A percentile compares a stretch with the other conserved stretches of the same genome.
phyloP scores from a whole-genome alignment of 2,888 invertebrate species.

The Brachylomia viminalis region DNA sequence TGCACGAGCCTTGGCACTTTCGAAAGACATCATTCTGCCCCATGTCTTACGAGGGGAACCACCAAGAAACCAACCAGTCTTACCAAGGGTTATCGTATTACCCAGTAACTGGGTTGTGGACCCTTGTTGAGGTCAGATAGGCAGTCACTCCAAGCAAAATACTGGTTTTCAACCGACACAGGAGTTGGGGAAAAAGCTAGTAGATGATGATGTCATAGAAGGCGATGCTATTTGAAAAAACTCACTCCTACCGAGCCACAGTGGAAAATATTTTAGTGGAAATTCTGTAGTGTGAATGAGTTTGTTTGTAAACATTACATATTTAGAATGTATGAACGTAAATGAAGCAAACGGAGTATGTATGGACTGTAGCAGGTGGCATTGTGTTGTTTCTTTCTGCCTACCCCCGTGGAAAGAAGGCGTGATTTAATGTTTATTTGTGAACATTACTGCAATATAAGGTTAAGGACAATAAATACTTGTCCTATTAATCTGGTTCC shows the following conservation, averaged over 20 bases:
- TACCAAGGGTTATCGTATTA: background rate
- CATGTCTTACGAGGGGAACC: background rate
- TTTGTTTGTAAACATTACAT: background rate
- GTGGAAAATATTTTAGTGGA: background rate
- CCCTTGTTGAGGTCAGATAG: background rate
- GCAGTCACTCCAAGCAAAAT: background rate
- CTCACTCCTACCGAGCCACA: background rate
- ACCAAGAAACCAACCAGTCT: background rate
- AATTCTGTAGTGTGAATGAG: background rate
- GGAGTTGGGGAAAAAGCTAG: background rate
- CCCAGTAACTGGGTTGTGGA: background rate
- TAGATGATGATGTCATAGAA: background rate
- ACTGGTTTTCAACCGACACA: background rate
- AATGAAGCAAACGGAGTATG: no score
- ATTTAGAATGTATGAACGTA: no score
- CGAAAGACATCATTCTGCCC: background rate
- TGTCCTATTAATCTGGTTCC: slow-evolving; percentile 34
- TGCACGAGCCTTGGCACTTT: no score
- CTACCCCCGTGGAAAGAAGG: no score
- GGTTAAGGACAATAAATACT: slow-evolving; percentile 11
- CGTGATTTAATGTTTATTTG: background rate
- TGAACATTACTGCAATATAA: background rate
- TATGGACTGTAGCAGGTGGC: no score
- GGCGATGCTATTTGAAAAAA: no score
- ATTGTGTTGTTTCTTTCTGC: no score